Conservation (phyloP, 2,888 invertebrate species). For the Chaetogeoica ovagalla region DNA sequence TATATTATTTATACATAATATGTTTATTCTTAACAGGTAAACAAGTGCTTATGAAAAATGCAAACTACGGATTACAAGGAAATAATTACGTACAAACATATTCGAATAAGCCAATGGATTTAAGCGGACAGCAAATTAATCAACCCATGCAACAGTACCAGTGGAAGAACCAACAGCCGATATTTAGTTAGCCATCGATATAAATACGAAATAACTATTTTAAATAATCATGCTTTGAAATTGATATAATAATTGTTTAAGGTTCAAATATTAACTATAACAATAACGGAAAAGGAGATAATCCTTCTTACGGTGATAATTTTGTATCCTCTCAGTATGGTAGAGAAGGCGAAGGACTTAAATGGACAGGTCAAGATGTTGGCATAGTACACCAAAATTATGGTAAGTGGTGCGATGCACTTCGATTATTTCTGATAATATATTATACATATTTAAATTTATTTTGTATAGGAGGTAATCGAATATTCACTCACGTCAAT, state of each 20-base stretch:
- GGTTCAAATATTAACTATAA: slow-evolving; percentile 33
- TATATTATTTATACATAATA: too few species aligned
- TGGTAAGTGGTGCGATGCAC: neutral
- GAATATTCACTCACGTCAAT: slow-evolving; percentile 48
- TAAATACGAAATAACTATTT: neutral
- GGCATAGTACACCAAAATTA: slow-evolving; percentile 32
- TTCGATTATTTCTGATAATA: neutral
- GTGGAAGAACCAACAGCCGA: slow-evolving; percentile 46
- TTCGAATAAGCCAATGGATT: slow-evolving; percentile 40
- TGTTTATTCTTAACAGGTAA: slow-evolving; percentile 19
- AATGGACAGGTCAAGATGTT: slow-evolving; percentile 37
- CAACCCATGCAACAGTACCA: slow-evolving; percentile 37
- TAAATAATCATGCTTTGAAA: neutral
- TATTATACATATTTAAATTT: neutral
- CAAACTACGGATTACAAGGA: slow-evolving; percentile 38
- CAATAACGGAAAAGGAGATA: slow-evolving; percentile 39
- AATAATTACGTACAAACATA: slow-evolving; percentile 41
- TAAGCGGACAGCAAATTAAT: slow-evolving; percentile 28
- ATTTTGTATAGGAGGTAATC: slow-evolving; percentile 25
- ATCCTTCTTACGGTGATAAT: slow-evolving; percentile 17
- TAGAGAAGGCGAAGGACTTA: slow-evolving; percentile 47
- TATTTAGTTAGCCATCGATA: slow-evolving; percentile 23
- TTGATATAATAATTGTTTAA: slow-evolving; percentile 13
- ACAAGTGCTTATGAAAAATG: slow-evolving; percentile 27
- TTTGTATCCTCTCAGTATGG: slow-evolving; percentile 31